Conservation (phyloP, 30 jellyfish, hydroid and myxozoan genomes). For the Hydractinia echinata region DNA sequence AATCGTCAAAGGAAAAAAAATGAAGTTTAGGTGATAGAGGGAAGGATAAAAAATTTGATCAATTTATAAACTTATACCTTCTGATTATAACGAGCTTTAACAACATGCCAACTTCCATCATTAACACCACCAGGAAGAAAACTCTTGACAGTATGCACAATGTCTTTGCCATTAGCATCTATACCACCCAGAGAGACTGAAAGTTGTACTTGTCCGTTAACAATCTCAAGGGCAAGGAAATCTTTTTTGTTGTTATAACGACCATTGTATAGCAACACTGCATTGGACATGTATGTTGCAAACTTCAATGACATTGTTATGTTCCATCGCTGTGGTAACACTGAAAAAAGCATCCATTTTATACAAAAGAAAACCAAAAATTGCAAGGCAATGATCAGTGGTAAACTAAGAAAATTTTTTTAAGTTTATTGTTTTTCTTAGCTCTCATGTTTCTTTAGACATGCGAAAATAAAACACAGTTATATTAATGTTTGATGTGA, state of each 20-base stretch:
- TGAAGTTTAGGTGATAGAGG: too few species aligned
- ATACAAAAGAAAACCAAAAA: neutral
- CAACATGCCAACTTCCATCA: slow-evolving; percentile 76
- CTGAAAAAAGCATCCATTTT: slow-evolving; percentile 23
- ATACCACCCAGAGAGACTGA: slow-evolving; percentile 19
- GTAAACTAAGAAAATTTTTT: too few species aligned
- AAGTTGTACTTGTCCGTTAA: slow-evolving; percentile 62
- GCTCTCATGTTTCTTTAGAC: neutral
- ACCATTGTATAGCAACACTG: slow-evolving; percentile 83
- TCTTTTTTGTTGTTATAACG: slow-evolving; percentile 68
- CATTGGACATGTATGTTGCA: slow-evolving; percentile 59
- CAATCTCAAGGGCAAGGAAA: slow-evolving; percentile 60
- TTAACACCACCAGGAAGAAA: slow-evolving; percentile 90
- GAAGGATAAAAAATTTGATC: too few species aligned
- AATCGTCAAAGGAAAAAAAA: too few species aligned
- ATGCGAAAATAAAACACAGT: neutral
- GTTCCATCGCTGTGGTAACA: slow-evolving; percentile 78
- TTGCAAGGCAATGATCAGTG: neutral
- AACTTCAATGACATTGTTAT: slow-evolving; percentile 59
- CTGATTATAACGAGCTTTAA: slow-evolving; percentile 36
- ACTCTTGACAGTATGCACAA: slow-evolving; percentile 50
- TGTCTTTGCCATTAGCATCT: neutral
- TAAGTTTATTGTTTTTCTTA: neutral
- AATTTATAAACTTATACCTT: slow-evolving; percentile 39
- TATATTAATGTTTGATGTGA: too few species aligned